Conservation (phyloP, 2,113 vertebrate genomes). For the Rynchops niger region DNA sequence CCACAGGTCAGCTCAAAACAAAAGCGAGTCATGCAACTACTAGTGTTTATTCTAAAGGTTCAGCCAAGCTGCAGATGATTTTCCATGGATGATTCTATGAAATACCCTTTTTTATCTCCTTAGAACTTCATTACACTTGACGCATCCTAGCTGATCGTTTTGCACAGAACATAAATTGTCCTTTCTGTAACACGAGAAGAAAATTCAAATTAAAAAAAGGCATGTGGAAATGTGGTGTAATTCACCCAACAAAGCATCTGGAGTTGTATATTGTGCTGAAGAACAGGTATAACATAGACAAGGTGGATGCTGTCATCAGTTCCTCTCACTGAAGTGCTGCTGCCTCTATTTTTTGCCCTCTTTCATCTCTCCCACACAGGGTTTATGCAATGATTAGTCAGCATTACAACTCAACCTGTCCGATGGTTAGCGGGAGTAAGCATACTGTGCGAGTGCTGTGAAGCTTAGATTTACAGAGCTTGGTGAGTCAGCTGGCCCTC, state of each 20-base stretch:
- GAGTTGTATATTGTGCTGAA: neutral
- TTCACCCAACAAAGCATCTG: neutral
- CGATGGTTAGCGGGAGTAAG: neutral
- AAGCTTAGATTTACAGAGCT: neutral
- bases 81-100: neutral
- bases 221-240: neutral
- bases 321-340: neutral
- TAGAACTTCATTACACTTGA: neutral
- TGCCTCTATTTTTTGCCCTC: neutral
- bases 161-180: neutral
- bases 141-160: neutral
- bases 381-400: conserved; percentile 19
- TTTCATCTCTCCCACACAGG: neutral
- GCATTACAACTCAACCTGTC: neutral
- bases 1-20: neutral
- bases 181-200: neutral
- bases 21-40: neutral
- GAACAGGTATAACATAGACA: neutral
- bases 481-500: conserved; percentile 51
- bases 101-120: neutral
- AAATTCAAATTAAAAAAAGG: neutral
- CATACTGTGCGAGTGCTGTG: neutral
- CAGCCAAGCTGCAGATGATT: neutral
- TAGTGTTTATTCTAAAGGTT: neutral
- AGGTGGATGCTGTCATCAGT: neutral